These are phyloP conservation scores for Ornithoptera alexandrae DNA, from an alignment of 2,888 invertebrate species.

Conservation along the genomic window DNA sequence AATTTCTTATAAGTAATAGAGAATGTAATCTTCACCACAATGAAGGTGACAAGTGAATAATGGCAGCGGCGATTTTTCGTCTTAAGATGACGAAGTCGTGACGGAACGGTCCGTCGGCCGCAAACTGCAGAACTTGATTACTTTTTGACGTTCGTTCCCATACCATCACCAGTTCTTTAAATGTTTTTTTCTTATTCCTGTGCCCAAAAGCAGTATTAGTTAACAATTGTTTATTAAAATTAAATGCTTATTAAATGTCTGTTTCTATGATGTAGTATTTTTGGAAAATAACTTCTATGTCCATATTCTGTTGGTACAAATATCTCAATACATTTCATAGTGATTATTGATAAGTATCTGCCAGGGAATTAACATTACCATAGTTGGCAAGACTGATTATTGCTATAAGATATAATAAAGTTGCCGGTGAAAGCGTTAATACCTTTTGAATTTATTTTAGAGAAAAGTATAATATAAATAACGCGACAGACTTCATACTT, in stretches of 20 bases:
- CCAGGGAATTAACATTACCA: no score
- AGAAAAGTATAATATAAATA: no score
- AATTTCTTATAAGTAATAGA: slow-evolving; percentile 42
- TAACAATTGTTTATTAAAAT: background rate
- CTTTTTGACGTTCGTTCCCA: slow-evolving; percentile 33
- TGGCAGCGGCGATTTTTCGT: slow-evolving; percentile 56
- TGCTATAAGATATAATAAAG: no score
- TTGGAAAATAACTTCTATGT: no score
- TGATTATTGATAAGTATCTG: no score
- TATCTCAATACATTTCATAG: no score
- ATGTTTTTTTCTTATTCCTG: background rate
- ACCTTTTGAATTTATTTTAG: no score
- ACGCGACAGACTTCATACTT: background rate
- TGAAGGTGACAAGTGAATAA: slow-evolving; percentile 53
- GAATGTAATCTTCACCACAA: slow-evolving; percentile 62
- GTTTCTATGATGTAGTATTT: no score
- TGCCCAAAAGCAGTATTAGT: background rate
- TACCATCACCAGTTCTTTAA: background rate
- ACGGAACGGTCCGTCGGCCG: slow-evolving; percentile 52
- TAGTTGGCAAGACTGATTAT: no score
- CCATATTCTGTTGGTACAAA: no score
- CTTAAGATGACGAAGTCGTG: slow-evolving; percentile 51
- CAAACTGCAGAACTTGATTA: slow-evolving; percentile 46
- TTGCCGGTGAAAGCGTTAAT: no score
- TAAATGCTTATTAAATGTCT: no score